These are phyloP conservation scores for Hemistola chrysoprasaria DNA, from an alignment of 2,888 invertebrate species.

Conservation along the genomic window DNA sequence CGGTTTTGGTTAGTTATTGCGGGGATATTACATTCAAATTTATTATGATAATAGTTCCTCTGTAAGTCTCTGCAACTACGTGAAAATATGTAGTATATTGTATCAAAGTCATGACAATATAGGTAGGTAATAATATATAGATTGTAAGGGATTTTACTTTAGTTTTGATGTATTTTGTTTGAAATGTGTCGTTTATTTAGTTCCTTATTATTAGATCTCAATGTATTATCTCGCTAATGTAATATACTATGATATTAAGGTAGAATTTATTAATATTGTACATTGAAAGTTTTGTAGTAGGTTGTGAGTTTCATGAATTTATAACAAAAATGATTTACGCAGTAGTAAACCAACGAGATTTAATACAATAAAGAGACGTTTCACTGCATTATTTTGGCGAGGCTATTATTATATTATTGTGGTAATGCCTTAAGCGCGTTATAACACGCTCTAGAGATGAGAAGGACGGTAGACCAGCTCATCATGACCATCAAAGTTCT, in stretches of 20 bases:
- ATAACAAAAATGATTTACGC: slow-evolving; percentile 14
- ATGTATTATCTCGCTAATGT: slow-evolving; percentile 58
- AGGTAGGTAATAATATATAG: slow-evolving; percentile 30
- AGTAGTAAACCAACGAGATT: slow-evolving; percentile 1
- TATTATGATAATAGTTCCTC: no score
- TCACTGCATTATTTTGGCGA: no score
- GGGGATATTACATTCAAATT: no score
- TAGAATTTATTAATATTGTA: slow-evolving; percentile 29
- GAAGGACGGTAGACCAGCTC: no score
- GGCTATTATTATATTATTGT: no score
- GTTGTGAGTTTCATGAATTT: slow-evolving; percentile 48
- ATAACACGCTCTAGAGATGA: no score
- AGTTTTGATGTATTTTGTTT: slow-evolving; percentile 45
- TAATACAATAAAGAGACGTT: no score
- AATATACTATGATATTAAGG: slow-evolving; percentile 21
- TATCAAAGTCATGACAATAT: slow-evolving; percentile 67
- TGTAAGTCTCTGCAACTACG: no score
- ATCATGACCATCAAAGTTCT: no score
- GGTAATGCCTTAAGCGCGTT: no score
- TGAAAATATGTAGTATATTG: slow-evolving; percentile 37
- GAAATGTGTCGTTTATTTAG: slow-evolving; percentile 45
- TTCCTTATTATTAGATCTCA: slow-evolving; percentile 74
- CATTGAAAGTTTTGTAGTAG: slow-evolving; percentile 36
- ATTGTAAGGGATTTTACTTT: slow-evolving; percentile 32
- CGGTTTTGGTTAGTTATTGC: no score